Percentiles rank a stretch among this genome's conserved stretches.
Conservation (phyloP, 2,113 vertebrate genomes). For the Tauraco erythrolophus region DNA sequence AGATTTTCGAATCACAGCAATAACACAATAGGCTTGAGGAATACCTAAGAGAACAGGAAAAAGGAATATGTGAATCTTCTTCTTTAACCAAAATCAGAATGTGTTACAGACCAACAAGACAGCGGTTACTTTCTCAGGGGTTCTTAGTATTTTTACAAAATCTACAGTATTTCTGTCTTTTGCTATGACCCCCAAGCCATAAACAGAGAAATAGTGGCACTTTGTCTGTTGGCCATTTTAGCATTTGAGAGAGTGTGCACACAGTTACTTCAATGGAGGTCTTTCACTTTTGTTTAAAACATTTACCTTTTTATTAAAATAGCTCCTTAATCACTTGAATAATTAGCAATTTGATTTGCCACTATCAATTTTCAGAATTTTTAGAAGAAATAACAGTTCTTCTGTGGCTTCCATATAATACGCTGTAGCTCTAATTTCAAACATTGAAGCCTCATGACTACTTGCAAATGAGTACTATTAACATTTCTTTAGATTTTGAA, state of each 20-base stretch:
- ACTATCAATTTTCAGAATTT: not conserved
- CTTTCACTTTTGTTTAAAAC: not conserved
- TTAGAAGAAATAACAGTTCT: not conserved
- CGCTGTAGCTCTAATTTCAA: not conserved
- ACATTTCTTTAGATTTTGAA: slow-evolving; percentile 41
- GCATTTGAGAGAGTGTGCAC: not conserved
- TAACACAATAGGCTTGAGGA: not conserved
- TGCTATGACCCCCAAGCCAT: not conserved
- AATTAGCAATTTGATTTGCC: not conserved
- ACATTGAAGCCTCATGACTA: not conserved
- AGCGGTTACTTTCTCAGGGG: not conserved
- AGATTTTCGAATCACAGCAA: not conserved
- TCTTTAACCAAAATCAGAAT: not conserved
- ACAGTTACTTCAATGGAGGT: not conserved
- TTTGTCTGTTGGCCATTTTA: not conserved
- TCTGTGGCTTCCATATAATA: not conserved
- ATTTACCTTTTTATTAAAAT: not conserved
- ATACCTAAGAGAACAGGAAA: not conserved
- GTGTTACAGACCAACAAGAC: not conserved
- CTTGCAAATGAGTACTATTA: slow-evolving; percentile 45
- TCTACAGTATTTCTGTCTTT: not conserved
- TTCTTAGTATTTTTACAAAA: not conserved
- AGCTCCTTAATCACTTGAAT: not conserved
- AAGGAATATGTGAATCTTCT: not conserved
- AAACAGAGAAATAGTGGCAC: not conserved